Percentiles rank a stretch among this genome's conserved stretches.
Evolutionary conservation across 2,888 invertebrate species (phyloP).

Genomic region (Cheilosia grossa): DNA sequence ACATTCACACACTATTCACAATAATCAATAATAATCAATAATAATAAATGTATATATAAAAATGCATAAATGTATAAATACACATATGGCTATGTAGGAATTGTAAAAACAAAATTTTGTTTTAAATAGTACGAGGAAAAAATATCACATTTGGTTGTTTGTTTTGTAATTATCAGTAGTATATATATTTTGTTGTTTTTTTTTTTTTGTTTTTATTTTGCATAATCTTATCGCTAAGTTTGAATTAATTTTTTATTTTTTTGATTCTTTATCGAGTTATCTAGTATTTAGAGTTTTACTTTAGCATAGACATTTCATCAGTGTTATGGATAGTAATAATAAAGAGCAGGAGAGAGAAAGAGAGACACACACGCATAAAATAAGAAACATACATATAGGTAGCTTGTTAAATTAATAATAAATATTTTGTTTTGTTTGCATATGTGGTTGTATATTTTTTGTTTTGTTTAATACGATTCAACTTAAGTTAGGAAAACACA

Average conservation of each 20-base stretch:
- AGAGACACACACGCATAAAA: slow-evolving; percentile 50
- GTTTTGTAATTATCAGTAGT: slow-evolving; percentile 69
- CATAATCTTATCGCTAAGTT: slow-evolving; percentile 48
- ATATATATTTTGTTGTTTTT: slow-evolving; percentile 54
- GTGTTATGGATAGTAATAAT: slow-evolving; percentile 33
- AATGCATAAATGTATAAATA: slow-evolving; percentile 31
- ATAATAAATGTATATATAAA: slow-evolving; percentile 50
- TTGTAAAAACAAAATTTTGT: slow-evolving; percentile 35
- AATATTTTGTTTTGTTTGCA: slow-evolving; percentile 55
- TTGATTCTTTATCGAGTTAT: slow-evolving; percentile 32
- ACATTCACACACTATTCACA: slow-evolving; percentile 72
- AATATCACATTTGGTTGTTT: slow-evolving; percentile 75
- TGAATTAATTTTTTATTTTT: slow-evolving; percentile 4
- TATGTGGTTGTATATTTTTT: slow-evolving; percentile 41
- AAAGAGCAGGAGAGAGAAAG: slow-evolving; percentile 34
- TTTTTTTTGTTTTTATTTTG: slow-evolving; percentile 46
- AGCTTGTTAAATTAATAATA: slow-evolving; percentile 51
- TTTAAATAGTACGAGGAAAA: slow-evolving; percentile 69
- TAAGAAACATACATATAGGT: slow-evolving; percentile 49
- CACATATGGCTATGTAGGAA: slow-evolving; percentile 66
- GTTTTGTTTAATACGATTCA: slow-evolving; percentile 45
- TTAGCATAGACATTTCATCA: slow-evolving; percentile 44
- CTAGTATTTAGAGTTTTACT: slow-evolving; percentile 37
- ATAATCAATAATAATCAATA: slow-evolving; percentile 65
- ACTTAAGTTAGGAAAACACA: slow-evolving; percentile 46